Percentiles rank a stretch among this genome's conserved stretches.
These are phyloP conservation scores for Phrynosoma platyrhinos DNA, from an alignment of 2,113 vertebrate species.

Conservation along the genomic window DNA sequence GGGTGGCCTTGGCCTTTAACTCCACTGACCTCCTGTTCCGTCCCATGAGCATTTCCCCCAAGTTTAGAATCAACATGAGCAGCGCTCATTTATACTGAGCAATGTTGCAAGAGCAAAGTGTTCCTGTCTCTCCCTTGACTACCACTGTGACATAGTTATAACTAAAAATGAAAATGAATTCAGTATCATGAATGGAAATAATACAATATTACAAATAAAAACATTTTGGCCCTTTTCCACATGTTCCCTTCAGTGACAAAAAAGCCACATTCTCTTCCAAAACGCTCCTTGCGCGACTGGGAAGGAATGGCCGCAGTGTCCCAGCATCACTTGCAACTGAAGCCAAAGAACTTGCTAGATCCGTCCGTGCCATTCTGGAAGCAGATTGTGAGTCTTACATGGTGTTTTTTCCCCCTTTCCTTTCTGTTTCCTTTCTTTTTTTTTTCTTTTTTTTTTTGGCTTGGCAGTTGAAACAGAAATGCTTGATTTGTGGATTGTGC, in stretches of 20 bases:
- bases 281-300: conserved; percentile 65
- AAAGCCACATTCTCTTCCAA: conserved; percentile 71
- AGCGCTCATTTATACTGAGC: not conserved
- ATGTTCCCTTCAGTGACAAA: conserved; percentile 69
- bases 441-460: not conserved
- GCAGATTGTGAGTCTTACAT: conserved; percentile 88
- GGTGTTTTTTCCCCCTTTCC: not conserved
- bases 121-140: not conserved
- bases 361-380: conserved; percentile 86
- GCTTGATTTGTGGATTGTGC: not conserved
- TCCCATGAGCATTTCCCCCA: too few relatives aligned
- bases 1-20: not conserved
- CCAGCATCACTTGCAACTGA: conserved; percentile 82
- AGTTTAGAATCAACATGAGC: not conserved
- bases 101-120: not conserved
- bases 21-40: too few relatives aligned
- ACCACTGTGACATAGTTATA: not conserved
- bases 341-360: conserved; percentile 86
- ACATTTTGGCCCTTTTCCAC: not conserved
- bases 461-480: not conserved
- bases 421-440: too few relatives aligned
- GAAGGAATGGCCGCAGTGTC: conserved; percentile 73
- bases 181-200: not conserved
- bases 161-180: not conserved
- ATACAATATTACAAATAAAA: conserved; percentile 17